Evolutionary conservation across 2,113 vertebrate species (phyloP).

Genomic region (Alces alces): DNA sequence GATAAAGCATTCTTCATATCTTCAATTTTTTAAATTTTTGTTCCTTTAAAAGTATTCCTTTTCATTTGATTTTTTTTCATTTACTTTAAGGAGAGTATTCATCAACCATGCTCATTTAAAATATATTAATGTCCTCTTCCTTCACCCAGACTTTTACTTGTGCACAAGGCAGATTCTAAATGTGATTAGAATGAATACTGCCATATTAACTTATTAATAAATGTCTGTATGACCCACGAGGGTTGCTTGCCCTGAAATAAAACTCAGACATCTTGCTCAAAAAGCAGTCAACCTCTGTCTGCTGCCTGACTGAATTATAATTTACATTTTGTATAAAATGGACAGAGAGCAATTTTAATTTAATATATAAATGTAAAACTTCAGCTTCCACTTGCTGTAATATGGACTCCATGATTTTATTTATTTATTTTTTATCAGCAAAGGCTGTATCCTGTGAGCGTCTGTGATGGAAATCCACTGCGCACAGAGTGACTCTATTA

Average conservation of each 20-base stretch:
- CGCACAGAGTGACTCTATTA: constrained; percentile 50
- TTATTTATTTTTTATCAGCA: constrained; percentile 65
- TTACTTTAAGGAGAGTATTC: constrained; percentile 32
- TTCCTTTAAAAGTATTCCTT: not conserved
- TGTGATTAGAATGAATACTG: not conserved
- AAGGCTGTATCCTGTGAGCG: not conserved
- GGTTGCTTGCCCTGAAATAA: constrained; percentile 1
- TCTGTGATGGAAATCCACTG: constrained; percentile 57
- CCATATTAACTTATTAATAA: constrained; percentile 34
- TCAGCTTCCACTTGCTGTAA: constrained; percentile 34
- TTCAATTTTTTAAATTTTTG: constrained; percentile 34
- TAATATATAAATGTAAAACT: constrained; percentile 56
- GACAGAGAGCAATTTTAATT: constrained; percentile 60
- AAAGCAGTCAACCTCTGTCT: constrained; percentile 21
- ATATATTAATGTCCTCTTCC: not conserved
- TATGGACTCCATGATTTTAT: constrained; percentile 44
- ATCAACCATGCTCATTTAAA: constrained; percentile 31
- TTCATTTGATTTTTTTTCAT: constrained; percentile 29
- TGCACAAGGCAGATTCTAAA: not conserved
- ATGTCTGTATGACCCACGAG: not conserved
- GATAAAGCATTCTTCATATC: not conserved
- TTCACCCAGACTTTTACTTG: constrained; percentile 11
- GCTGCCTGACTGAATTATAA: constrained; percentile 39
- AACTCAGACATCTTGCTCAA: not conserved
- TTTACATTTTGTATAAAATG: constrained; percentile 6